phyloP scores from a whole-genome alignment of 2,888 invertebrate species.

The Mesochorus sp. region DNA sequence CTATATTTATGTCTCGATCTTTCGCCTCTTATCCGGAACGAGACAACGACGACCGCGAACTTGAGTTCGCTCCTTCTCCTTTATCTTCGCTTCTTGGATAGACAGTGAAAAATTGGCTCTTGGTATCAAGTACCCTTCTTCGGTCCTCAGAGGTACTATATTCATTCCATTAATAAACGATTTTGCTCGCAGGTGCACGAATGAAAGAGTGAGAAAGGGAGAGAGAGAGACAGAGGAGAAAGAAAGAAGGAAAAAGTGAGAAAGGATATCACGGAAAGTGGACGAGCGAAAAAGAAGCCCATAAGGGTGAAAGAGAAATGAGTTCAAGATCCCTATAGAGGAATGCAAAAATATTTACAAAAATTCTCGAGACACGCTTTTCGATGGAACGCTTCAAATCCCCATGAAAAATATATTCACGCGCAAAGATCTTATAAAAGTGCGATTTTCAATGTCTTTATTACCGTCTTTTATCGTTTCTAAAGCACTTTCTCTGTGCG shows the following conservation, averaged over 20 bases:
- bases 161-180: constrained; percentile 59
- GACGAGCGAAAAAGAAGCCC: constrained; percentile 25
- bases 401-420: background rate
- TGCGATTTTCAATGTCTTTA: constrained; percentile 4
- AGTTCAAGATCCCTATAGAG: constrained; percentile 37
- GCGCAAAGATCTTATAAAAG: constrained; percentile 4
- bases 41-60: constrained; percentile 24
- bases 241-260: background rate
- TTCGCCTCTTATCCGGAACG: background rate
- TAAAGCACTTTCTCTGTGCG: background rate
- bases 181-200: too few relatives aligned
- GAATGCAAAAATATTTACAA: constrained; percentile 54
- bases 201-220: background rate
- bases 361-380: constrained; percentile 41
- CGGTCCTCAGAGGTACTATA: constrained; percentile 24
- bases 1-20: background rate
- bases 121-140: constrained; percentile 33
- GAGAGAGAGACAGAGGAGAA: background rate
- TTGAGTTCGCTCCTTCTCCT: background rate
- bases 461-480: background rate
- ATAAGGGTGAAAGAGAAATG: constrained; percentile 20
- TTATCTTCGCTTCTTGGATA: background rate
- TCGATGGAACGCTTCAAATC: constrained; percentile 7
- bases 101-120: constrained; percentile 57
- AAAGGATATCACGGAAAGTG: background rate